Percentiles rank a stretch among this genome's conserved stretches.
Conservation (phyloP, 2,797 vertebrate genomes). For the Apogon talboti region DNA sequence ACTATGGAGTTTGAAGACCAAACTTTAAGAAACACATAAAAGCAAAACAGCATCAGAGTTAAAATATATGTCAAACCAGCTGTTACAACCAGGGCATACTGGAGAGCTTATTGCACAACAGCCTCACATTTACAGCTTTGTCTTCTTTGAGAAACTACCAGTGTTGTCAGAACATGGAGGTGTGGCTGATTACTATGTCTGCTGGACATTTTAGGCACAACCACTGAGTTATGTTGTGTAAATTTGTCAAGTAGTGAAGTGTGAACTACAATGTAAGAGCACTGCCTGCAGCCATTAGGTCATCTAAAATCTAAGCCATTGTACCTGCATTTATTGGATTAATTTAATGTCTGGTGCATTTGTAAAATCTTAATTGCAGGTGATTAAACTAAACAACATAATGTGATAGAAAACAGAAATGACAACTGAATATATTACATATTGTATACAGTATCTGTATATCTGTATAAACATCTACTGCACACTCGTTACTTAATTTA, state of each 20-base stretch:
- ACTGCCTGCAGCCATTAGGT: conserved; percentile 4
- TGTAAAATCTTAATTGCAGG: neutral
- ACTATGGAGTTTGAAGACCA: neutral
- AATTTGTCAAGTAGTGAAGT: neutral
- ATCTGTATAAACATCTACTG: too few relatives aligned
- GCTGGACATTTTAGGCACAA: neutral
- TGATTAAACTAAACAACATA: neutral
- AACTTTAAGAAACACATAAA: conserved; percentile 3
- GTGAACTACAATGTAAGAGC: neutral
- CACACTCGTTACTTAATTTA: too few relatives aligned
- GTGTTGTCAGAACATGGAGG: neutral
- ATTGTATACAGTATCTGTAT: too few relatives aligned
- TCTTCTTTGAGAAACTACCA: neutral
- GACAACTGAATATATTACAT: neutral
- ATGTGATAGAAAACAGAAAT: neutral
- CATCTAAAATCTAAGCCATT: neutral
- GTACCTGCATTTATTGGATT: too few relatives aligned
- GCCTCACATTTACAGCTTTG: neutral
- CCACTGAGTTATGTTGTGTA: neutral
- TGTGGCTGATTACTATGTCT: neutral
- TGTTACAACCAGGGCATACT: neutral
- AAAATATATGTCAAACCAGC: neutral
- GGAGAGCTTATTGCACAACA: too few relatives aligned
- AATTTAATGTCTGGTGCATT: neutral
- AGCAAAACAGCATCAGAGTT: conserved; percentile 4